A percentile compares a stretch with the other conserved stretches of the same genome.
Conservation (phyloP, 2,113 vertebrate genomes). For the Tetrax tetrax region DNA sequence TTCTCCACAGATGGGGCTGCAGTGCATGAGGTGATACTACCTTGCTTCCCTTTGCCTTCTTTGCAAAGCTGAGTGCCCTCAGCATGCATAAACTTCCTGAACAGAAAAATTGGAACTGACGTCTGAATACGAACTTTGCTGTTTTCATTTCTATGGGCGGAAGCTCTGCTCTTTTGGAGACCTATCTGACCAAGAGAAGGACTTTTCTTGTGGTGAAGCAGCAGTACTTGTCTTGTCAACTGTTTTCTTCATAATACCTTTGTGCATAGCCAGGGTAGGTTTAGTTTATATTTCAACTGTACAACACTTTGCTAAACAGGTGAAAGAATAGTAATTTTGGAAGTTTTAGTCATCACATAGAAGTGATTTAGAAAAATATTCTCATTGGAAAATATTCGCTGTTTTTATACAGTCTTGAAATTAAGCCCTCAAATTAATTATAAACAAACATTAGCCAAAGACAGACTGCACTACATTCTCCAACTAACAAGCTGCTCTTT, state of each 20-base stretch:
- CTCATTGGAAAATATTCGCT: not conserved
- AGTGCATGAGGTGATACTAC: no score
- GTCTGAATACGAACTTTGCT: not conserved
- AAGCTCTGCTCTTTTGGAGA: not conserved
- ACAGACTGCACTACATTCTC: not conserved
- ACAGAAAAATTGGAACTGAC: not conserved
- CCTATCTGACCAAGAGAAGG: not conserved
- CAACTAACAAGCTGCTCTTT: not conserved
- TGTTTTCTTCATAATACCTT: not conserved
- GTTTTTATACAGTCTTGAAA: not conserved
- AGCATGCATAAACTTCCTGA: not conserved
- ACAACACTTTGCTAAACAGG: not conserved
- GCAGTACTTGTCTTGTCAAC: not conserved
- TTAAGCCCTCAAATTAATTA: not conserved
- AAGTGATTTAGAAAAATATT: not conserved
- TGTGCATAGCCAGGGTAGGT: not conserved
- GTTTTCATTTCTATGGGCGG: not conserved
- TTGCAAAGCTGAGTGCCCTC: not conserved
- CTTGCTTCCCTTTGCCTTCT: not conserved
- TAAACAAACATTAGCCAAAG: not conserved
- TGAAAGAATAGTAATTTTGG: not conserved
- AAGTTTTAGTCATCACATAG: not conserved
- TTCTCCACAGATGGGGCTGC: not conserved
- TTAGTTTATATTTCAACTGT: not conserved
- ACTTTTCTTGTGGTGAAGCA: not conserved